Evolutionary conservation across 2,797 vertebrate species (phyloP).

Genomic region (Catostomus latipinnis): DNA sequence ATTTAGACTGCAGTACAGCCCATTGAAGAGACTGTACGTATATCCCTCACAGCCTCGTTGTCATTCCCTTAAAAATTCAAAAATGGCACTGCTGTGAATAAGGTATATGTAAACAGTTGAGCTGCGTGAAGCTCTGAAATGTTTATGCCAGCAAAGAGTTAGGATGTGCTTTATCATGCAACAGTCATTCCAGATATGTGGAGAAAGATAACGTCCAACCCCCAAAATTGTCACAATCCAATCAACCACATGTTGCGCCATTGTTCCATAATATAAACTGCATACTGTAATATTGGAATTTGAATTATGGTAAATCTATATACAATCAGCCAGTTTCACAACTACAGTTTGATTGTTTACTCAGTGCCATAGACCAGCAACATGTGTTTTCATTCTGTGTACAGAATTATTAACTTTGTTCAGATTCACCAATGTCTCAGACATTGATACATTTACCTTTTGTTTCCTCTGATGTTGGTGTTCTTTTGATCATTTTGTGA

Average conservation of each 20-base stretch:
- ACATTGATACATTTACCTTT: not conserved
- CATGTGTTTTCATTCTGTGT: not conserved
- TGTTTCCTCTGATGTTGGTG: too few relatives aligned
- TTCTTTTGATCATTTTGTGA: too few relatives aligned
- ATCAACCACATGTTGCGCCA: not conserved
- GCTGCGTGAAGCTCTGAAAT: constrained; percentile 10
- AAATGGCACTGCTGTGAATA: too few relatives aligned
- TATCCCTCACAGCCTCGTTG: too few relatives aligned
- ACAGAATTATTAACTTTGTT: not conserved
- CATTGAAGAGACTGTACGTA: too few relatives aligned
- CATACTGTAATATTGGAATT: not conserved
- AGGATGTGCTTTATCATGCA: constrained; percentile 5
- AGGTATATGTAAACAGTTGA: constrained; percentile 2
- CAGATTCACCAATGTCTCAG: not conserved
- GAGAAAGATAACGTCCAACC: constrained; percentile 26
- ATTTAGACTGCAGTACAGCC: too few relatives aligned
- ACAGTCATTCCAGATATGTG: constrained; percentile 32
- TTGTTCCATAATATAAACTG: constrained; percentile 12
- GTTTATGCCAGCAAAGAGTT: not conserved
- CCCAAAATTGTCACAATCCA: constrained; percentile 32
- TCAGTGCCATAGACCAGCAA: not conserved
- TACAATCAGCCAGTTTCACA: not conserved
- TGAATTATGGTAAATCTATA: not conserved
- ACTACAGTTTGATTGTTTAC: not conserved
- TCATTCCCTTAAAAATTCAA: too few relatives aligned